Percentiles rank a stretch among this genome's conserved stretches.
Conservation (phyloP, 2,797 vertebrate species). For the Sebastes glaucus region DNA sequence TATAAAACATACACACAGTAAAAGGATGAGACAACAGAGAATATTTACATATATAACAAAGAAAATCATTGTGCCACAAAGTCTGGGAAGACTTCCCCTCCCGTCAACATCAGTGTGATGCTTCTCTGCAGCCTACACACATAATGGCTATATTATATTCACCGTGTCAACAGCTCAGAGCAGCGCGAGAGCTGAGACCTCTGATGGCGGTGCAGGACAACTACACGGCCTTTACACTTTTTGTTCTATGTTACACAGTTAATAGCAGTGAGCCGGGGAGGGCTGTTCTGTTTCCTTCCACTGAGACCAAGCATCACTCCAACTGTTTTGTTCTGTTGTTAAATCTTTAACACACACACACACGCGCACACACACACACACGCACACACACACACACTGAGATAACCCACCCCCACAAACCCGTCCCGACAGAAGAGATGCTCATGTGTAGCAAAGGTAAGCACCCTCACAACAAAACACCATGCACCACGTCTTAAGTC, state of each 20-base stretch:
- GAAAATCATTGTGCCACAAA: constrained; percentile 36
- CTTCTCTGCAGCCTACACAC: constrained; percentile 39
- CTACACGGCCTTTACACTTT: constrained; percentile 9
- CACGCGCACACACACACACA: constrained; percentile 24
- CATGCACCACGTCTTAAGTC: constrained; percentile 61
- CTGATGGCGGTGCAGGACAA: not conserved
- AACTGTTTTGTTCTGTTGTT: constrained; percentile 40
- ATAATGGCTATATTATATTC: constrained; percentile 39
- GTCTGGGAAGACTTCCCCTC: constrained; percentile 43
- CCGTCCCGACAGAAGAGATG: constrained; percentile 55
- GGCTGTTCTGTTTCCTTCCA: constrained; percentile 20
- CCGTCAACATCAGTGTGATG: constrained; percentile 28
- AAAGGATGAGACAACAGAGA: constrained; percentile 70
- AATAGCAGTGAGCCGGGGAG: constrained; percentile 3
- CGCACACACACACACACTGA: constrained; percentile 11
- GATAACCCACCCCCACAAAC: constrained; percentile 20
- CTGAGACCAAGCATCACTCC: constrained; percentile 33
- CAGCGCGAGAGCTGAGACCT: constrained; percentile 14
- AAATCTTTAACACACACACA: constrained; percentile 23
- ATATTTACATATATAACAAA: constrained; percentile 81
- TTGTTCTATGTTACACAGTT: constrained; percentile 27
- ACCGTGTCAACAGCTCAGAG: constrained; percentile 32
- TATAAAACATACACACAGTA: constrained; percentile 78
- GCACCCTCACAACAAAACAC: constrained; percentile 56
- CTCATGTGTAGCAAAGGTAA: constrained; percentile 71